These are phyloP conservation scores for Electrophaes corylata DNA, from an alignment of 2,888 invertebrate genomes.

Conservation along the genomic window DNA sequence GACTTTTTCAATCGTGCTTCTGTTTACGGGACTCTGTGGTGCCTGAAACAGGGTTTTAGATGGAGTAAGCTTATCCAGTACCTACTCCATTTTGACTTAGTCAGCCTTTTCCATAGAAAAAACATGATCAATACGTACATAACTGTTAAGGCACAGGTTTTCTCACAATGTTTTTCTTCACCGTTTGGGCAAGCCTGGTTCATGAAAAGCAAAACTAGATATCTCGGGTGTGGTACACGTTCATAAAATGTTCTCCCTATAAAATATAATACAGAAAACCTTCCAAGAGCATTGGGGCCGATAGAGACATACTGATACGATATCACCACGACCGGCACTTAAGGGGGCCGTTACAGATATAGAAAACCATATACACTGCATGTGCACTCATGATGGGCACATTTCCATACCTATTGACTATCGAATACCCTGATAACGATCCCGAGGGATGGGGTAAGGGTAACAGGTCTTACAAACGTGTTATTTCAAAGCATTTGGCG, in stretches of 20 bases:
- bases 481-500: too few species aligned
- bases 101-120: too few species aligned
- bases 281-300: conserved; percentile 38
- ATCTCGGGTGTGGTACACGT: conserved; percentile 5
- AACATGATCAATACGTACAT: too few species aligned
- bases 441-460: conserved; percentile 24
- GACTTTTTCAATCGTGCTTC: too few species aligned
- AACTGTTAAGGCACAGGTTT: too few species aligned
- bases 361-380: conserved; percentile 60
- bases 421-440: conserved; percentile 47
- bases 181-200: too few species aligned
- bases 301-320: conserved; percentile 65
- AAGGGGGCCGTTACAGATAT: conserved; percentile 65
- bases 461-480: neutral
- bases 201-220: neutral
- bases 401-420: conserved; percentile 66
- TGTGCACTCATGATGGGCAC: conserved; percentile 60
- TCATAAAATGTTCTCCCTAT: conserved; percentile 22
- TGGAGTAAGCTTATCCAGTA: too few species aligned
- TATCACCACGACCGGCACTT: conserved; percentile 58
- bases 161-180: too few species aligned
- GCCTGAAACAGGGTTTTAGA: too few species aligned
- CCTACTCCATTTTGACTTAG: too few species aligned
- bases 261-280: conserved; percentile 33
- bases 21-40: too few species aligned